phyloP scores from a whole-genome alignment of 2,113 vertebrate species.

The Nothobranchius furzeri region DNA sequence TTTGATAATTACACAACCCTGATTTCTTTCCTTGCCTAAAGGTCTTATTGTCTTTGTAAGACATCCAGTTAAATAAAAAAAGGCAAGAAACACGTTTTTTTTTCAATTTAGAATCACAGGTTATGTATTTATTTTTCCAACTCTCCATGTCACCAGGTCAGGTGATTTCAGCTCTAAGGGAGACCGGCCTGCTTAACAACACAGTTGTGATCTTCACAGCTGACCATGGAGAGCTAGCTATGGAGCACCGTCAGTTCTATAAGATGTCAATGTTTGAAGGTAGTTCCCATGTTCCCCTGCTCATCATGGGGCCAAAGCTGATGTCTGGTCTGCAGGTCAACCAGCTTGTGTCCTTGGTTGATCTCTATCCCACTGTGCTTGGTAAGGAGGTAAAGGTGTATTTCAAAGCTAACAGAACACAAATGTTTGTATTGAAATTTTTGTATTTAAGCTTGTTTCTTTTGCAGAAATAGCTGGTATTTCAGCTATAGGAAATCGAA shows the following conservation, averaged over 20 bases:
- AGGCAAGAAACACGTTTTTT: too few species aligned
- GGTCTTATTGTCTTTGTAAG: too few species aligned
- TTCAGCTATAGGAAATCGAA: conserved; percentile 76
- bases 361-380: conserved; percentile 92
- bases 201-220: conserved; percentile 90
- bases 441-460: conserved; percentile 10
- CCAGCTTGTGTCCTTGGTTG: conserved; percentile 90
- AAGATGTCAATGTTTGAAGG: conserved; percentile 99
- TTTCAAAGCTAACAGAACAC: not conserved
- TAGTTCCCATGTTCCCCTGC: conserved; percentile 89
- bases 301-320: conserved; percentile 88
- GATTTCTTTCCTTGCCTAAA: not conserved
- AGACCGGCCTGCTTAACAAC: conserved; percentile 80
- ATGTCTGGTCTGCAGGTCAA: conserved; percentile 76
- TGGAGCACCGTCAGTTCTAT: conserved; percentile 98
- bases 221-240: conserved; percentile 95
- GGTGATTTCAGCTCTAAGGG: conserved; percentile 84
- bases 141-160: conserved; percentile 78
- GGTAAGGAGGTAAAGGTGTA: conserved; percentile 75
- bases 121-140: not conserved
- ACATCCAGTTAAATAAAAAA: too few species aligned
- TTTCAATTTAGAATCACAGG: too few species aligned
- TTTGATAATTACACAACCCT: not conserved
- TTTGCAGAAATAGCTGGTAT: conserved; percentile 85
- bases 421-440: not conserved